Evolutionary conservation across 2,113 vertebrate species (phyloP).

Genomic region (Promerops cafer): DNA sequence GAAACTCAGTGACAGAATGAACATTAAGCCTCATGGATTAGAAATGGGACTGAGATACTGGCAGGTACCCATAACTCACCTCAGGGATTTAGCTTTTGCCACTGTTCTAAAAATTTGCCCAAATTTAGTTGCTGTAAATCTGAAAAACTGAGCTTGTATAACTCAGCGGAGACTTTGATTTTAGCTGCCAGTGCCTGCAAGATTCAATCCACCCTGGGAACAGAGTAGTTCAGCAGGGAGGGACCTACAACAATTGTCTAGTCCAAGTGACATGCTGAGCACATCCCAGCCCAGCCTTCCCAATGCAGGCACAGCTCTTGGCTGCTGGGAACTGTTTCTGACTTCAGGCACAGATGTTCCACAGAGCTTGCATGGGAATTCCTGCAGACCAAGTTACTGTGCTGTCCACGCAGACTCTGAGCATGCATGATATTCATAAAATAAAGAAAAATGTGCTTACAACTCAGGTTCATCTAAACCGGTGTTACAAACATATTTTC

Average conservation of each 20-base stretch:
- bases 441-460: not conserved
- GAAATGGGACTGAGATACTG: not conserved
- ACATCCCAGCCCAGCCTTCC: not conserved
- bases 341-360: not conserved
- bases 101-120: not conserved
- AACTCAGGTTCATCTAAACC: not conserved
- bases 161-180: not conserved
- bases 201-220: not conserved
- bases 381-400: not conserved
- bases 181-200: not conserved
- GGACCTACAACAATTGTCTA: not conserved
- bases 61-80: not conserved
- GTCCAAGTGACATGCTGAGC: not conserved
- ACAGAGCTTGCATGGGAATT: not conserved
- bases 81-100: not conserved
- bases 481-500: not conserved
- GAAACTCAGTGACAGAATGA: not conserved
- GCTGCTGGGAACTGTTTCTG: not conserved
- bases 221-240: not conserved
- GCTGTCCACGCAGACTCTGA: not conserved
- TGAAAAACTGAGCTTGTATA: not conserved
- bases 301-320: not conserved
- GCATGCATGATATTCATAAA: not conserved
- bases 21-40: not conserved
- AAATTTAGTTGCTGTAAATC: not conserved